These are phyloP conservation scores for Isichthys henryi DNA, from an alignment of 2,113 vertebrate genomes.

Conservation along the genomic window DNA sequence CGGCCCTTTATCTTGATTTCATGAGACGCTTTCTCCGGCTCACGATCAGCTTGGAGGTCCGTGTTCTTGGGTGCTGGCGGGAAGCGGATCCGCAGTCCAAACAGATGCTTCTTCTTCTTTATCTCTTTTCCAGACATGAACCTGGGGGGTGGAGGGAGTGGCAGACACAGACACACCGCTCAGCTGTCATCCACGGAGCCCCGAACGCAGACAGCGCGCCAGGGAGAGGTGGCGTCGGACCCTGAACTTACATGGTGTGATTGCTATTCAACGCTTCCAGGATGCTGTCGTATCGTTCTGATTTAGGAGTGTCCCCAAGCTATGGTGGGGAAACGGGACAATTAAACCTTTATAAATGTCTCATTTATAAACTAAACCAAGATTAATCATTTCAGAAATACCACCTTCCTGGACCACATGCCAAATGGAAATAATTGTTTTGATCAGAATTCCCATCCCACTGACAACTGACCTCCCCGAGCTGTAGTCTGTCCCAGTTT, in stretches of 20 bases:
- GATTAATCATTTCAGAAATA: not conserved
- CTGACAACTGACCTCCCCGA: slow-evolving; percentile 70
- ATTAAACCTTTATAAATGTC: not conserved
- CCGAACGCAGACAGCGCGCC: not conserved
- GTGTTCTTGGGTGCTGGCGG: slow-evolving; percentile 84
- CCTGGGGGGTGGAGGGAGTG: slow-evolving; percentile 55
- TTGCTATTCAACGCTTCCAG: slow-evolving; percentile 91
- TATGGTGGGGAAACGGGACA: slow-evolving; percentile 42
- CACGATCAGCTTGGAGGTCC: slow-evolving; percentile 70
- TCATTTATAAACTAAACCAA: not conserved
- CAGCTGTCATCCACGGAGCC: not conserved
- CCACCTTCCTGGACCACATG: not conserved
- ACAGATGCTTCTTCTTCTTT: slow-evolving; percentile 98
- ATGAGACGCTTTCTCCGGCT: slow-evolving; percentile 81
- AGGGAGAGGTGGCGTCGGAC: not conserved
- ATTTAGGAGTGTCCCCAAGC: slow-evolving; percentile 82
- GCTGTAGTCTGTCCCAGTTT: slow-evolving; percentile 93
- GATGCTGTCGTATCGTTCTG: slow-evolving; percentile 81
- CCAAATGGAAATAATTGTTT: not conserved
- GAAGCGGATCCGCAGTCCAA: slow-evolving; percentile 90
- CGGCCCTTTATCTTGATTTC: slow-evolving; percentile 95
- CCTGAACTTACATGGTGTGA: slow-evolving; percentile 78
- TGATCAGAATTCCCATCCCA: not conserved
- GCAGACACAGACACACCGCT: not conserved
- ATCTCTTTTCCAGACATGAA: slow-evolving; percentile 99